Base-by-base conservation (phyloP, 2,113 vertebrate species). In the Cottus gobio region DNA sequence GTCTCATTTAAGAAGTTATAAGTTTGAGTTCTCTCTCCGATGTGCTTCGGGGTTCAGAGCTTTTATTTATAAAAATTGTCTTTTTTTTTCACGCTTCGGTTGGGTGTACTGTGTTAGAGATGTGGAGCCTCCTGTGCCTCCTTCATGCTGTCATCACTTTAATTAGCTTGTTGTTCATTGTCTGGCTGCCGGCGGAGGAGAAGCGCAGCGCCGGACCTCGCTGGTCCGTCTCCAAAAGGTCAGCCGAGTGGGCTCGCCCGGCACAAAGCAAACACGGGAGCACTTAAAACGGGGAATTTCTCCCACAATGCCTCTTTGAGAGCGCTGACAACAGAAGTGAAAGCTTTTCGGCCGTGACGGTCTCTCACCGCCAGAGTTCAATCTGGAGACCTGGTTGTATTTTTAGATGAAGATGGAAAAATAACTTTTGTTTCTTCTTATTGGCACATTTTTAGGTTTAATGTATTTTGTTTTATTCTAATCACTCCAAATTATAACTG, bases 111-210 rank as follows among this genome's bases (percentile, higher is more conserved):
- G 5, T 1, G 50, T 54, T 24, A 24, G 12, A 54, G 34, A 34
- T 7, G 46, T 48, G 46, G 46, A 34, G 50, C 8, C 48, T 18
- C 36, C 7, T 9, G 34, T 8, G 7, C 50, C 50, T n/a, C 50
- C 50, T 5, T 54, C 69, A 54, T 26, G 56, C 75, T 50, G 77
- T 80, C 79, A 65, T 82, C 71, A 64, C 16, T 89, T 85, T 92
- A 93, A 92, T 93, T 90, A 87, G 84, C 89, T 88, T 80, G 89
- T 89, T 80, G 65, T 60, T 84, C 75, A 79, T 91, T 92, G 88
- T 92, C 57, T 22, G 68, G 71, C 79, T 5, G 68, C 89, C 74
- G 83, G 85, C 87, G 24, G 75, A 70, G 77, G 79, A 83, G 80
- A 70, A 83, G 85, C 60, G n/a, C 20, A 18, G 64, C 37, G 31